Conservation (phyloP, 2,888 invertebrate genomes). For the Uropetala carovei region DNA sequence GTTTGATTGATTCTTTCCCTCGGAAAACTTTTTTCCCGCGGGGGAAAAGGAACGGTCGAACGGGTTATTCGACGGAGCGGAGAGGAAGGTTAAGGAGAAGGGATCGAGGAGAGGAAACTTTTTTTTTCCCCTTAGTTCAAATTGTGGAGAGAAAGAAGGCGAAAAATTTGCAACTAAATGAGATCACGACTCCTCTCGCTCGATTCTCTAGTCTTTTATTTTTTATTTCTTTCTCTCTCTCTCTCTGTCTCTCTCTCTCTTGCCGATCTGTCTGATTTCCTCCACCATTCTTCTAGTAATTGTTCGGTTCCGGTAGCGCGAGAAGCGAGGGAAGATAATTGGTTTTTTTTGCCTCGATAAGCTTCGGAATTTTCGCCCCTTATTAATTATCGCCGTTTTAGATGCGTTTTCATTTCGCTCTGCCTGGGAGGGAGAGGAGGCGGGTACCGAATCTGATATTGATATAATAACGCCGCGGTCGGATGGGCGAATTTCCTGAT, state of each 20-base stretch:
- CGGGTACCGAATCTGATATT: conserved; percentile 29
- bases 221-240: background rate
- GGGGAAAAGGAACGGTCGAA: background rate
- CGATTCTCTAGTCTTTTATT: background rate
- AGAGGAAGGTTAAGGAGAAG: background rate
- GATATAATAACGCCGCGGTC: conserved; percentile 17
- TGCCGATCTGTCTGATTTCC: background rate
- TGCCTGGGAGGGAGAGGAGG: background rate
- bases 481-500: conserved; percentile 29
- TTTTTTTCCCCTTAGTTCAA: background rate
- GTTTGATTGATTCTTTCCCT: too few species aligned
- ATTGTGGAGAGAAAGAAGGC: too few species aligned
- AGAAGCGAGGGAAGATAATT: background rate
- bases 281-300: too few species aligned
- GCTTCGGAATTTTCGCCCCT: background rate
- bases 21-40: background rate
- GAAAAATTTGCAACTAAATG: background rate
- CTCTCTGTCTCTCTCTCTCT: background rate
- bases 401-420: conserved; percentile 42
- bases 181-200: background rate
- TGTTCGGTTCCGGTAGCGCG: background rate
- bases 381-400: background rate
- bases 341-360: conserved; percentile 24
- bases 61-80: background rate
- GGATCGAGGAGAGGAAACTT: background rate